Percentiles rank a stretch among this genome's conserved stretches.
phyloP scores from a whole-genome alignment of 2,888 invertebrate genomes.

The Drosophila cracens region DNA sequence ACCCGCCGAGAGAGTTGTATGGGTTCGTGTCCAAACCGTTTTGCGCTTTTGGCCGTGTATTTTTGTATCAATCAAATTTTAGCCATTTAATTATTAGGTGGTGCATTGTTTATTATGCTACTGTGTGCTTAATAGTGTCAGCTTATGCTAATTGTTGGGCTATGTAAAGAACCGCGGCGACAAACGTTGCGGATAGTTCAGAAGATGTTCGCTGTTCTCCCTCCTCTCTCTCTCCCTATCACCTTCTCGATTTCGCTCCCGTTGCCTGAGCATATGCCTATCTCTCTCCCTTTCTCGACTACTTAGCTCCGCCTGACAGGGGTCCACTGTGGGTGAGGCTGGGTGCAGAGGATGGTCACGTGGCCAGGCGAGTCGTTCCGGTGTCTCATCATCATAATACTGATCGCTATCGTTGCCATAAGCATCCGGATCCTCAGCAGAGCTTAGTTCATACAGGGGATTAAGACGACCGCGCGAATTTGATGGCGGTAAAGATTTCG shows the following conservation, averaged over 20 bases:
- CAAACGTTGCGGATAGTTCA: constrained; percentile 23
- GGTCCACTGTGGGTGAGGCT: constrained; percentile 40
- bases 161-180: constrained; percentile 61
- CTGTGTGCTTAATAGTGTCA: constrained; percentile 45
- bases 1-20: not conserved
- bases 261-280: not conserved
- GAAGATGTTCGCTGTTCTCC: constrained; percentile 13
- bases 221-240: not conserved
- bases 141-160: constrained; percentile 19
- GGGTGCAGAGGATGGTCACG: constrained; percentile 12
- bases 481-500: not conserved
- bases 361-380: constrained; percentile 26
- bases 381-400: constrained; percentile 45
- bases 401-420: constrained; percentile 39
- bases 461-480: not conserved
- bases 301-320: constrained; percentile 52
- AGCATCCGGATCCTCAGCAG: constrained; percentile 42
- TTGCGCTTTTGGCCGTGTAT: not conserved
- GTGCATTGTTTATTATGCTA: constrained; percentile 62
- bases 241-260: constrained; percentile 11
- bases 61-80: constrained; percentile 9
- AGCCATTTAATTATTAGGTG: constrained; percentile 4
- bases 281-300: constrained; percentile 19
- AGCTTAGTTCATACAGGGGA: constrained; percentile 23
- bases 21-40: constrained; percentile 13